Percentiles rank a stretch among this genome's conserved stretches.
These are phyloP conservation scores for Melolontha melolontha DNA, from an alignment of 2,888 invertebrate genomes.

Conservation along the genomic window DNA sequence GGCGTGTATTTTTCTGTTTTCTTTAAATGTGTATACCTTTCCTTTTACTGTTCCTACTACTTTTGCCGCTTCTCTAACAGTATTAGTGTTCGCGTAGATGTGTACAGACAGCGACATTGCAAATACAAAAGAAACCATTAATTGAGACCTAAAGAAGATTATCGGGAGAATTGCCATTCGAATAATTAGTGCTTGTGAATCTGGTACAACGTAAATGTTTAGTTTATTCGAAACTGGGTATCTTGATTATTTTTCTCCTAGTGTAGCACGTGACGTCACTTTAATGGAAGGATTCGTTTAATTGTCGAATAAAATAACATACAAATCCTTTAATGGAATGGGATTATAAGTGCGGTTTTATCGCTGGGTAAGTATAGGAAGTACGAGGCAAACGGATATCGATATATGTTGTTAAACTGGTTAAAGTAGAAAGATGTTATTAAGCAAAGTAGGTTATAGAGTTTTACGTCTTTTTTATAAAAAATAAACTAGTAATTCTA, in stretches of 20 bases:
- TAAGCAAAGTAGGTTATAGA: no score
- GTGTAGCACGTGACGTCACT: conserved; percentile 8
- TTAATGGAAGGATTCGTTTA: conserved; percentile 32
- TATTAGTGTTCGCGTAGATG: conserved; percentile 17
- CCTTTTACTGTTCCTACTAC: conserved; percentile 15
- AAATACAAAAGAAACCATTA: conserved; percentile 15
- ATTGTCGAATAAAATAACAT: background rate
- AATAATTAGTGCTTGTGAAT: conserved; percentile 17
- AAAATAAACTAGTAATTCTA: no score
- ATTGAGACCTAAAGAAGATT: conserved; percentile 21
- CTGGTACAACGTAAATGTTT: background rate
- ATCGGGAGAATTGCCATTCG: conserved; percentile 16
- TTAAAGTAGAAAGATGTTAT: background rate
- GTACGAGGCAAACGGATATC: background rate
- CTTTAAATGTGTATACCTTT: background rate
- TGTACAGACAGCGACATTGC: background rate
- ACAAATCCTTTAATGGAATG: conserved; percentile 27
- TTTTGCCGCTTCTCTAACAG: conserved; percentile 12
- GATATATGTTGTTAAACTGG: conserved; percentile 5
- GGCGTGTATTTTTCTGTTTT: conserved; percentile 2
- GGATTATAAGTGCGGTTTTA: conserved; percentile 22
- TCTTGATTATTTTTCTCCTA: conserved; percentile 3
- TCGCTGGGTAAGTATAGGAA: conserved; percentile 31
- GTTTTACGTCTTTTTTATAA: no score
- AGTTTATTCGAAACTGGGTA: conserved; percentile 7